Evolutionary conservation across 1,140 invertebrate species (phyloP), one percentile per base, ranked within the genome.

Genomic region (Streblospio benedicti): DNA sequence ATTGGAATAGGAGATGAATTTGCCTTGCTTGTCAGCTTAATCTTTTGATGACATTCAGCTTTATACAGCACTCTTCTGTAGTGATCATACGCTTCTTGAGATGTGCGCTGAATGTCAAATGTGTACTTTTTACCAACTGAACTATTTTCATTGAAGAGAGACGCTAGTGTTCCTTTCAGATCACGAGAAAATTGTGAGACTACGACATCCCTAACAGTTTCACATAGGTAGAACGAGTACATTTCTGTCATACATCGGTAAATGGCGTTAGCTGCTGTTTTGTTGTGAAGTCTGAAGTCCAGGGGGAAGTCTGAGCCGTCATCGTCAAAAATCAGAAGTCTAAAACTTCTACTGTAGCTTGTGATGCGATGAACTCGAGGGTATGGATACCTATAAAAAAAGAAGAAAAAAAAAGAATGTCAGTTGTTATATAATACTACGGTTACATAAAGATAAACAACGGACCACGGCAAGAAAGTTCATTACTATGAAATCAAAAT

Each of bases 151-250:
- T 90, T 90, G 80, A 92, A 92, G 41, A 76, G 58, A 0, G 89
- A 91, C 56, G 87, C 87, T 67, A 93, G 88, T n/a, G 89, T 91
- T 56, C 90, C 90, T 82, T 92, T 92, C 56, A 93, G 80, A 78
- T 92, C 90, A 57, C 89, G 81, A 33, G 90, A 89, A 70, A 89
- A 91, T 74, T 92, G 90, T 45, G 88, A 85, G 2, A 88, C 90
- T 27, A 93, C 90, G 56, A 88, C 88, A 67, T 84, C 88, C 14
- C 89, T 82, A 1, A 93, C 89, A 0, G 90, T 91, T 72, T 92
- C 90, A 77, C 90, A 92, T 66, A 88, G 89, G 73, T 91, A 93
- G 79, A 93, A 93, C 3, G 89, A 89, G 71, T 92, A 89, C 69
- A 89, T 90, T 75, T 92, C 90, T 0, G 89, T 92, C 53, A 92